A percentile compares a stretch with the other conserved stretches of the same genome.
Conservation (phyloP, 2,113 vertebrate genomes). For the Corythornis vintsioides region DNA sequence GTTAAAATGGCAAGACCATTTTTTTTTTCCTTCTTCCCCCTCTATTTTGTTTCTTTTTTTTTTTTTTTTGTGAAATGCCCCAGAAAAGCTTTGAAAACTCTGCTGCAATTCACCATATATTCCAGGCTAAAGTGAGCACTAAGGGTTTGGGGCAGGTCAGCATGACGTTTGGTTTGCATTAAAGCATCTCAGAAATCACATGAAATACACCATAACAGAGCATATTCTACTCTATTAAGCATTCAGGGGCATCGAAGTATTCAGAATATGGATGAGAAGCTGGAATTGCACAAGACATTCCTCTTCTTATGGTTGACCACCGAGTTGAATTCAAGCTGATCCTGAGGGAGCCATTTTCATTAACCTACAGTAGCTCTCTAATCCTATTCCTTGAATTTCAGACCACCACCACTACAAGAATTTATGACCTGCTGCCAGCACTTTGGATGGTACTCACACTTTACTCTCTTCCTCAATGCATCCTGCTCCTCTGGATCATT, state of each 20-base stretch:
- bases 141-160: background rate
- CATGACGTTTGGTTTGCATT: constrained; percentile 34
- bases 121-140: constrained; percentile 2
- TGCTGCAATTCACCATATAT: background rate
- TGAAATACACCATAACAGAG: background rate
- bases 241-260: background rate
- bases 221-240: constrained; percentile 23
- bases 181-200: background rate
- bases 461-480: background rate
- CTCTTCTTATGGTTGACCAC: constrained; percentile 32
- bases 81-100: background rate
- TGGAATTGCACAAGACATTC: constrained; percentile 49
- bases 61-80: background rate
- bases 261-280: constrained; percentile 36
- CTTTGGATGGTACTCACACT: constrained; percentile 17
- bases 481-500: constrained; percentile 36
- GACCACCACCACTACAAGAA: constrained; percentile 37
- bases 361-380: constrained; percentile 51
- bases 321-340: constrained; percentile 57
- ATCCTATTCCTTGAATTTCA: constrained; percentile 57
- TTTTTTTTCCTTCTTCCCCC: too few relatives aligned
- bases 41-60: background rate
- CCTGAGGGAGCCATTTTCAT: constrained; percentile 52
- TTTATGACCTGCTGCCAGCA: constrained; percentile 46
- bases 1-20: background rate